Evolutionary conservation across 1,140 invertebrate species (phyloP), one percentile per base, ranked within the genome.

Genomic region (Onthophagus taurus): DNA sequence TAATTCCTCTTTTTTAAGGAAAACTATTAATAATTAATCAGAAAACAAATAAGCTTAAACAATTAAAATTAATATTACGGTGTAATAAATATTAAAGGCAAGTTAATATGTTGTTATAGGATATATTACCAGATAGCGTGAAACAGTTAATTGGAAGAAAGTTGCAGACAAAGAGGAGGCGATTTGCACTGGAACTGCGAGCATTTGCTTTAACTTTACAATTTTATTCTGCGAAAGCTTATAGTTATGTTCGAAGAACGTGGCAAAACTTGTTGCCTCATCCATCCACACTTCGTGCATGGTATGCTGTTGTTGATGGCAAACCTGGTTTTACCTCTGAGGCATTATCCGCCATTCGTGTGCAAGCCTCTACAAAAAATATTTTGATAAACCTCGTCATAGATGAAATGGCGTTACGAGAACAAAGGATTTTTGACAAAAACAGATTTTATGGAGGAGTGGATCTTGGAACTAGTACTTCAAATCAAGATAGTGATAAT

Each of bases 311-410:
- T 18, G 53, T 58, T 16, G 46, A 61, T 45, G 55, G 54, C 12
- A 47, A 52, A 24, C 60, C 62, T 26, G 62, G 63, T 3, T 63
- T 67, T 42, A 58, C 53, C 8, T 36, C 54, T 48, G 54, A 67
- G 47, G 52, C 57, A 23, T 57, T 67, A 18, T 18, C 53, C 17
- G 47, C 50, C 35, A 48, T 65, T 35, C 52, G 57, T 50, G 7
- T 31, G 8, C 55, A 55, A 44, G 24, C 29, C 7, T 26, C 14
- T 5, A 21, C 1, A 29, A 16, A 21, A 34, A 19, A 19, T 29
- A 9, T 35, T 19, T 9, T 34, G 18, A 31, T 30, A 24, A 38
- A 43, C 12, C 21, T 56, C 8, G 37, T 50, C 11, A 20, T 55
- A 26, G 50, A 56, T 34, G 47, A 55, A 37, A 55, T 55, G 37